These are phyloP conservation scores for Rostratula benghalensis DNA, from an alignment of 2,113 vertebrate genomes.

Conservation along the genomic window DNA sequence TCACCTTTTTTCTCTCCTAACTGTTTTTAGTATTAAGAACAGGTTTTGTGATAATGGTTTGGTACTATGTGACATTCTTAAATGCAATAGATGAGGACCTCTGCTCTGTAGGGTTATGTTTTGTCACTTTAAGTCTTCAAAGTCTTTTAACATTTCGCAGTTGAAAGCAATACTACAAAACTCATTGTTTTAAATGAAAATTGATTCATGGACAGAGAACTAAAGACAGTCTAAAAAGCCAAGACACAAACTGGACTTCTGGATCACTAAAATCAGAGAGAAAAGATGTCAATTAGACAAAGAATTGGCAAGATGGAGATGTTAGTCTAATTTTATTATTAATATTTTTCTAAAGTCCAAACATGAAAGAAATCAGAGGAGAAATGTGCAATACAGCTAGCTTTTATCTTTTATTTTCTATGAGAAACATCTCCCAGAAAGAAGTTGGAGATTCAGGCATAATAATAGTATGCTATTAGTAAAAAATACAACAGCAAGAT, in stretches of 20 bases:
- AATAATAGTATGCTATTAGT: constrained; percentile 20
- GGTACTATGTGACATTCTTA: neutral
- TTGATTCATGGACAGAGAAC: neutral
- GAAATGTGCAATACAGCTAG: neutral
- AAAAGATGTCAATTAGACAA: neutral
- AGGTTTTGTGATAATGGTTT: neutral
- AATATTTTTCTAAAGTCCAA: constrained; percentile 34
- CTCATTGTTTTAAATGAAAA: neutral
- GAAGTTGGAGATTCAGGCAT: constrained; percentile 2
- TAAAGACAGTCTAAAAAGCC: neutral
- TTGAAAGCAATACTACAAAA: neutral
- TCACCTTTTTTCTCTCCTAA: neutral
- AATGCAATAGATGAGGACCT: neutral
- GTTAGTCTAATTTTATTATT: neutral
- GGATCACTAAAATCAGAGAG: neutral
- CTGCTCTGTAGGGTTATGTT: neutral
- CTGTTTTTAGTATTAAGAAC: neutral
- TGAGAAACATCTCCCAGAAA: constrained; percentile 22
- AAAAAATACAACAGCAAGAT: constrained; percentile 25
- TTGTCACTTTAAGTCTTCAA: neutral
- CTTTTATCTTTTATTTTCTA: constrained; percentile 49
- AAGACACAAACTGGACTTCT: neutral
- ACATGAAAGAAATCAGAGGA: constrained; percentile 49
- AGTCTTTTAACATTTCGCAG: neutral
- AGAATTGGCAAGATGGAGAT: neutral